Evolutionary conservation across 1,140 invertebrate genomes (phyloP).

Genomic region (Achatina immaculata): DNA sequence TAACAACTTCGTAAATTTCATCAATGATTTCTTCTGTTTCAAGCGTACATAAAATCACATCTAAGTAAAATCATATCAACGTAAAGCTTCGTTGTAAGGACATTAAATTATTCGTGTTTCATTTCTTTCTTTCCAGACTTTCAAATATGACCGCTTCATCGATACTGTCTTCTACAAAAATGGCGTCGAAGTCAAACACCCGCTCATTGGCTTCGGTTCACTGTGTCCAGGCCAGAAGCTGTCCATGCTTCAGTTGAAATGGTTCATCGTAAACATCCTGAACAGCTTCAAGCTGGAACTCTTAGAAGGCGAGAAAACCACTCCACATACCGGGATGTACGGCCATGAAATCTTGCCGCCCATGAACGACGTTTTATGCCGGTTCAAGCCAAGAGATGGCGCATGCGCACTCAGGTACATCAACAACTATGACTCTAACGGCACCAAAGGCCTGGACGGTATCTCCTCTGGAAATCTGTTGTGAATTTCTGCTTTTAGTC

Average conservation of each 20-base stretch:
- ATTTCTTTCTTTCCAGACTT: conserved; percentile 55
- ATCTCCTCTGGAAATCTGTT: not conserved
- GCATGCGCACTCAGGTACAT: conserved; percentile 42
- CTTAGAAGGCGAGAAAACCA: conserved; percentile 55
- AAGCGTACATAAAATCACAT: too few species aligned
- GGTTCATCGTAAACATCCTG: conserved; percentile 61
- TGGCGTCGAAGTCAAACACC: conserved; percentile 61
- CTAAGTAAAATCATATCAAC: too few species aligned
- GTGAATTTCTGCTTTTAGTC: not conserved
- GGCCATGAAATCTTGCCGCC: conserved; percentile 70
- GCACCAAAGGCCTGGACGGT: not conserved
- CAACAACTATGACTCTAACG: not conserved
- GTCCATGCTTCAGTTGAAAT: conserved; percentile 65
- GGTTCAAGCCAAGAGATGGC: conserved; percentile 44
- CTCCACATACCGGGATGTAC: conserved; percentile 60
- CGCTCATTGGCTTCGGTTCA: conserved; percentile 64
- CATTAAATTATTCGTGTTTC: too few species aligned
- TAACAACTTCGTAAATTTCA: too few species aligned
- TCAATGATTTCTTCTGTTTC: too few species aligned
- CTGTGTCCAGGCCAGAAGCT: conserved; percentile 67
- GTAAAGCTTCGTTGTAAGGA: too few species aligned
- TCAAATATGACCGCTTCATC: conserved; percentile 67
- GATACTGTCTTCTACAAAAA: conserved; percentile 67
- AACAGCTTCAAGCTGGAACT: conserved; percentile 64
- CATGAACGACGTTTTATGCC: conserved; percentile 60